These are phyloP conservation scores for Netelia melanura DNA, from an alignment of 2,888 invertebrate species.

Conservation along the genomic window DNA sequence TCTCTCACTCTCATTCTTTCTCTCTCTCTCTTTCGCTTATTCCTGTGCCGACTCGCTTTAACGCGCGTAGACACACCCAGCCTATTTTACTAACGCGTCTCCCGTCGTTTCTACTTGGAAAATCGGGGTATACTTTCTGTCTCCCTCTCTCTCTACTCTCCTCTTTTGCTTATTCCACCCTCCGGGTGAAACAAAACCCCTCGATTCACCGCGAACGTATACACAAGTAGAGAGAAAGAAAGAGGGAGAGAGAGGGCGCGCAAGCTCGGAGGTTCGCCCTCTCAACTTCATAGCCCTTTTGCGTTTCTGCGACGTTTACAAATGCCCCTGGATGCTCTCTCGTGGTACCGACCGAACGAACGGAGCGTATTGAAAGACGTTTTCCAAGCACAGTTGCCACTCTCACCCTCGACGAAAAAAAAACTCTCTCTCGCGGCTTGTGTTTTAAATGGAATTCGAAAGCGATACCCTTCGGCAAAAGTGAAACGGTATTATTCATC, in stretches of 20 bases:
- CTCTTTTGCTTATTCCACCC: conserved; percentile 33
- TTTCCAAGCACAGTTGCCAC: background rate
- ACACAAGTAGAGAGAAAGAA: background rate
- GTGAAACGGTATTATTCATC: background rate
- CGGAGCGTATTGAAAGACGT: conserved; percentile 5
- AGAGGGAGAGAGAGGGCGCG: background rate
- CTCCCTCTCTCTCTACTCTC: background rate
- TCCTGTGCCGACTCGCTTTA: background rate
- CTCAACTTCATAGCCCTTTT: conserved; percentile 36
- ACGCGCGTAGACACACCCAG: background rate
- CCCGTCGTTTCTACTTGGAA: conserved; percentile 5
- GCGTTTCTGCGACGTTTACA: conserved; percentile 12
- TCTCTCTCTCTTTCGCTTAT: background rate
- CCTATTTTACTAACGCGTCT: conserved; percentile 1
- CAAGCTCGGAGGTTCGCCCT: background rate
- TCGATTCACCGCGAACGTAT: conserved; percentile 15
- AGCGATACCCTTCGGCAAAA: background rate
- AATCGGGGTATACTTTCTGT: conserved; percentile 16
- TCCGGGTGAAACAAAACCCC: conserved; percentile 32
- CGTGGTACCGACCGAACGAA: background rate
- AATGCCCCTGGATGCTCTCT: conserved; percentile 9
- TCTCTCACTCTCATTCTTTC: no score
- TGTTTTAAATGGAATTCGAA: conserved; percentile 5
- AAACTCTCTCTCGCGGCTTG: background rate
- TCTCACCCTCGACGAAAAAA: background rate